Evolutionary conservation across 2,888 invertebrate genomes (phyloP), one percentile per base, ranked within the genome.

Genomic region (Boloria euphrosyne): DNA sequence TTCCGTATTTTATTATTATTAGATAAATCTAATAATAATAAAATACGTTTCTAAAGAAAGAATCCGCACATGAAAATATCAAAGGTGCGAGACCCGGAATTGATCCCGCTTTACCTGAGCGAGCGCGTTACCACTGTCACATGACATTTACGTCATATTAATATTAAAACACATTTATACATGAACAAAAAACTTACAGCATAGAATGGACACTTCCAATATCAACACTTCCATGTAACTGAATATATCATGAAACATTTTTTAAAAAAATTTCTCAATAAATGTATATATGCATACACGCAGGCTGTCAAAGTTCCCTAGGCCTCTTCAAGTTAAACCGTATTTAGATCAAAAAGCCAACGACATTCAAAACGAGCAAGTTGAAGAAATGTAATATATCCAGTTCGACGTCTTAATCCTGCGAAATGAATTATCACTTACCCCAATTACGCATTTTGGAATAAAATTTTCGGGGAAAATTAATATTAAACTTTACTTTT

Each of bases 301-400:
- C 49, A 27, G 31, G 13, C 58, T 55, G 49, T 7, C n/a, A 59
- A 59, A 31, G 49, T 38, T 59, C 50, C 49, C 49, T 38, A 38
- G 59, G 31, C 59, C 59, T 49, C 46, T 49, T 62, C 31, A 55
- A 62, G 13, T 27, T 55, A 54, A 54, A 55, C n/a, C 17, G 49
- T 64, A 64, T 64, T 64, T 57, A 27, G 63, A 64, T 27, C 55
- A 57, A 54, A 57, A 64, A 57, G 57, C 55, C 63, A 64, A 64
- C 47, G 51, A 64, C 63, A 44, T 57, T 64, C 46, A n/a, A 63
- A 63, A 64, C 50, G 44, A 57, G 14, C 57, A 44, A 57, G 50
- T 50, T 62, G 18, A 52, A 51, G 49, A 63, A 63, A 57, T 31
- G 17, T 59, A 31, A 17, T 46, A 44, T 64, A 46, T 58, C 22